Percentiles rank a stretch among this genome's conserved stretches.
These are phyloP conservation scores for Condylostylus longicornis DNA, from an alignment of 1,140 invertebrate genomes.

Conservation along the genomic window DNA sequence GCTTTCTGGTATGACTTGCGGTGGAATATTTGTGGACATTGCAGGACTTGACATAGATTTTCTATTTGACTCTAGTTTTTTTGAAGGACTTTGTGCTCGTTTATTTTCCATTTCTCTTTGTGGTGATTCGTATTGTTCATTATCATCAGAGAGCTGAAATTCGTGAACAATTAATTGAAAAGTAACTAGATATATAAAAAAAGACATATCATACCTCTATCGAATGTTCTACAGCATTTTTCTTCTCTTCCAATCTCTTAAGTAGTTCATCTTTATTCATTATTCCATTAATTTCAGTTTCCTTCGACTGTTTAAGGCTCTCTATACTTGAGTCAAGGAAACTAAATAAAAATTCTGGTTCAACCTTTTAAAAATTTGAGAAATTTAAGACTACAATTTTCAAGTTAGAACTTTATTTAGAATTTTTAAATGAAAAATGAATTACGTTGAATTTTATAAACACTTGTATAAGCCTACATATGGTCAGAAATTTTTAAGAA, in stretches of 20 bases:
- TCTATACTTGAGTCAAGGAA: conserved; percentile 54
- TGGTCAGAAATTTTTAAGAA: no score
- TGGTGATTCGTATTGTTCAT: neutral
- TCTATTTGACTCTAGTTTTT: conserved; percentile 25
- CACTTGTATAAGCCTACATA: no score
- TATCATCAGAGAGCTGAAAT: no score
- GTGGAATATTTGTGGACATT: conserved; percentile 14
- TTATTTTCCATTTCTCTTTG: neutral
- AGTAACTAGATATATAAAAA: no score
- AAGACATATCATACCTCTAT: no score
- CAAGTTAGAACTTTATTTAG: neutral
- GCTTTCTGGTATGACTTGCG: conserved; percentile 24
- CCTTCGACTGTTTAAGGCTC: conserved; percentile 35
- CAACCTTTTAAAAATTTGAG: conserved; percentile 34
- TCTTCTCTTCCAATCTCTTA: conserved; percentile 44
- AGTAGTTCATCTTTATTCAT: conserved; percentile 46
- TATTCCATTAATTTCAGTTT: conserved; percentile 35
- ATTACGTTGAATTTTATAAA: no score
- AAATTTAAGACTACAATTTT: neutral
- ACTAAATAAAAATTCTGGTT: conserved; percentile 49
- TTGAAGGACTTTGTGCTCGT: conserved; percentile 16
- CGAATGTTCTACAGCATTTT: conserved; percentile 36
- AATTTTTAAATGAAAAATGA: neutral
- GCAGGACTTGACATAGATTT: conserved; percentile 30
- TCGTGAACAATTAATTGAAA: no score